Percentiles rank a stretch among this genome's conserved stretches.
Conservation (phyloP, 2,113 vertebrate species). For the Beaufortia kweichowensis region DNA sequence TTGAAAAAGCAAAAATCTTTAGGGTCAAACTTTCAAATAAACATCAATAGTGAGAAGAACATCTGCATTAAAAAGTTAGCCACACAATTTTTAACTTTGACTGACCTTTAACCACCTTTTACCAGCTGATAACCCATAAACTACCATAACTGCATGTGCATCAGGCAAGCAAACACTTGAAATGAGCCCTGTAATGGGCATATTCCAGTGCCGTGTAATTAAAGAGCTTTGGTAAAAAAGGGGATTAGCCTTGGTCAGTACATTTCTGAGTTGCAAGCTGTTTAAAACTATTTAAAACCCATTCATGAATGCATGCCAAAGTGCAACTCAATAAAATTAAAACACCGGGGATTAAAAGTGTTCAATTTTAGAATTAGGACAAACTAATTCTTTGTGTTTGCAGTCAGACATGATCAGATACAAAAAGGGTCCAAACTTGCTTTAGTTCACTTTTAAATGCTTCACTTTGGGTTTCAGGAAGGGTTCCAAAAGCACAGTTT, state of each 20-base stretch:
- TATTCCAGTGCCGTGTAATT: neutral
- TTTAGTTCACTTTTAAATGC: too few relatives aligned
- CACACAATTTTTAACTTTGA: neutral
- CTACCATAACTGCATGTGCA: neutral
- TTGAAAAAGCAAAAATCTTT: too few relatives aligned
- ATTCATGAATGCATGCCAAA: conserved; percentile 11
- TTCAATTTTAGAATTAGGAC: conserved; percentile 12
- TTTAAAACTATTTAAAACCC: conserved; percentile 2
- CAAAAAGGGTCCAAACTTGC: too few relatives aligned
- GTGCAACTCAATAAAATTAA: conserved; percentile 22
- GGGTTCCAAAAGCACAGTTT: too few relatives aligned
- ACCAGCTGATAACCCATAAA: neutral
- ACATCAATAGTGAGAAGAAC: neutral
- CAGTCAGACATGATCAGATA: too few relatives aligned
- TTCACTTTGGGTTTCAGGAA: neutral
- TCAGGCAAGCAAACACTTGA: neutral
- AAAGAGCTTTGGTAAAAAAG: conserved; percentile 16
- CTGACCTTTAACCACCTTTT: neutral
- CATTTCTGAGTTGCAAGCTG: conserved; percentile 16
- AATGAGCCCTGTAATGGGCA: neutral
- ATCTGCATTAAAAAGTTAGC: neutral
- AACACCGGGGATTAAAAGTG: conserved; percentile 10
- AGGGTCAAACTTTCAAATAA: too few relatives aligned
- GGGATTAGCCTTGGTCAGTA: conserved; percentile 25
- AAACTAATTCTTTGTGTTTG: too few relatives aligned